A percentile compares a stretch with the other conserved stretches of the same genome.
phyloP scores from a whole-genome alignment of 2,113 vertebrate species.

The Cyprinodon variegatus region DNA sequence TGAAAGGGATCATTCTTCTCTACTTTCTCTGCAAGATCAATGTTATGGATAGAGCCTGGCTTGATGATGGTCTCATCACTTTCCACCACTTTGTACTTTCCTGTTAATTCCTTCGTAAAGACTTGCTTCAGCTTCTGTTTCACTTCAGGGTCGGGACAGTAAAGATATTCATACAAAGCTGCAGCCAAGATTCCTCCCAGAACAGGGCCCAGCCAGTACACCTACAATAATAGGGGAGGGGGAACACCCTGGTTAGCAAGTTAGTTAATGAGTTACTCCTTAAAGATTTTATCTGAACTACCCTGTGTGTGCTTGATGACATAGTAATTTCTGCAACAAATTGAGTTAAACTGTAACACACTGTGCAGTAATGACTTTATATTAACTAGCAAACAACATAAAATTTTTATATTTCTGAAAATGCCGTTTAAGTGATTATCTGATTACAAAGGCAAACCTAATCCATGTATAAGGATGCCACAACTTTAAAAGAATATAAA shows the following conservation, averaged over 20 bases:
- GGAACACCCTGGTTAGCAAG: slow-evolving; percentile 10
- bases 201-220: slow-evolving; percentile 94
- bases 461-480: neutral
- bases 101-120: slow-evolving; percentile 81
- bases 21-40: slow-evolving; percentile 79
- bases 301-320: neutral
- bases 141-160: slow-evolving; percentile 87
- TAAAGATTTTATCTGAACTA: neutral
- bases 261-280: slow-evolving; percentile 8
- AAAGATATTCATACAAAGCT: slow-evolving; percentile 90
- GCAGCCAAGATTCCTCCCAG: slow-evolving; percentile 88
- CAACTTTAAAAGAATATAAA: neutral
- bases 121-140: slow-evolving; percentile 85
- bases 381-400: neutral
- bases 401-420: no score
- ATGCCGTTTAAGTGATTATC: neutral
- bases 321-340: neutral
- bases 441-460: neutral
- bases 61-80: slow-evolving; percentile 83
- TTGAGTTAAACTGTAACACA: neutral
- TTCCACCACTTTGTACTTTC: slow-evolving; percentile 88
- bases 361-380: neutral
- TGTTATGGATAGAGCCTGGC: slow-evolving; percentile 79
- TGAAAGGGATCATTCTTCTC: slow-evolving; percentile 84
- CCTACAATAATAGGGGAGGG: slow-evolving; percentile 67